Percentiles rank a stretch among this genome's conserved stretches.
phyloP scores from a whole-genome alignment of 2,888 invertebrate genomes.

The Mythimna pallens region DNA sequence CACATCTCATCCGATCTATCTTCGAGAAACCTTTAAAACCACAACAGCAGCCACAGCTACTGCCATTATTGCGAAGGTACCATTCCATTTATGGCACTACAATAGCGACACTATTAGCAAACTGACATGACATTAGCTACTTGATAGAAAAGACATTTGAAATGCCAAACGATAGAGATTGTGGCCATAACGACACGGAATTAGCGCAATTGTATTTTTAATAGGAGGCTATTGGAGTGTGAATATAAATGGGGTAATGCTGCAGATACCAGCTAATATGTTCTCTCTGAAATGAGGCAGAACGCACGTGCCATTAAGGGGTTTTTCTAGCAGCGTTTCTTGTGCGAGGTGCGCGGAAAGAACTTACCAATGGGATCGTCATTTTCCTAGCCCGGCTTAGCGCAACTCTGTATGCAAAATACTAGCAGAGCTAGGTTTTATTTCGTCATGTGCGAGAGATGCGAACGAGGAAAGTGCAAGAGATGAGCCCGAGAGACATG shows the following conservation, averaged over 20 bases:
- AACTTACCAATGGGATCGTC: neutral
- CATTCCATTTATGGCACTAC: constrained; percentile 33
- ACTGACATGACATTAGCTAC: constrained; percentile 48
- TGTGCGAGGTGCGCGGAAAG: neutral
- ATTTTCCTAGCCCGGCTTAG: neutral
- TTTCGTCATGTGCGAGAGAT: too few species aligned
- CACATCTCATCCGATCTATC: too few species aligned
- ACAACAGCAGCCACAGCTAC: constrained; percentile 14
- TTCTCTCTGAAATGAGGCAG: constrained; percentile 52
- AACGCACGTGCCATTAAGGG: constrained; percentile 14
- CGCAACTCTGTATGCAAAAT: neutral
- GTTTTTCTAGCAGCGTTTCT: neutral
- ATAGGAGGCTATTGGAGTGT: constrained; percentile 32
- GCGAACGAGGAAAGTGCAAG: too few species aligned
- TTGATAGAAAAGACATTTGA: constrained; percentile 35
- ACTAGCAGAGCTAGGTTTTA: neutral
- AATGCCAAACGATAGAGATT: constrained; percentile 55
- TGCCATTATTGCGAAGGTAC: constrained; percentile 30
- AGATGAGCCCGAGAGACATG: too few species aligned
- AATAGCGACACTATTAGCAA: too few species aligned
- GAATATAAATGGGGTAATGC: constrained; percentile 24
- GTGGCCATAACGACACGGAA: constrained; percentile 13
- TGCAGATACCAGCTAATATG: constrained; percentile 22
- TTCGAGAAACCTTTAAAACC: constrained; percentile 24
- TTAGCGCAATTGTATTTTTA: constrained; percentile 45